phyloP scores from a whole-genome alignment of 92 coral and sea anemone genomes.

The Pocillopora grandis region DNA sequence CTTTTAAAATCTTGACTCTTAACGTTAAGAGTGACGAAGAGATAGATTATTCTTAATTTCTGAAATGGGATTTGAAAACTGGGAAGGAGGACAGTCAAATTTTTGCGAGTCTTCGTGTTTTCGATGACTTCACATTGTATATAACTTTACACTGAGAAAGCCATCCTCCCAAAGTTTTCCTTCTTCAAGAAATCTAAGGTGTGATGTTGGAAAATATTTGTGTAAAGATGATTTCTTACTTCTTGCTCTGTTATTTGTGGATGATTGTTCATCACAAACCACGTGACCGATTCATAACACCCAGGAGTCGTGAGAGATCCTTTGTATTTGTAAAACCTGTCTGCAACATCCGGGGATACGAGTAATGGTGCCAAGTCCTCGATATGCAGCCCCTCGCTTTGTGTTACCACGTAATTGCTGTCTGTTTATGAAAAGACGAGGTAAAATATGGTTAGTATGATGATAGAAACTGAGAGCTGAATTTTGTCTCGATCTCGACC shows the following conservation, averaged over 20 bases:
- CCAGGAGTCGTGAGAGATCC: conserved; percentile 72
- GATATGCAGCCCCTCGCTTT: conserved; percentile 50
- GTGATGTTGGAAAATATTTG: too few relatives aligned
- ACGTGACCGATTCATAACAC: conserved; percentile 63
- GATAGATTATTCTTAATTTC: too few relatives aligned
- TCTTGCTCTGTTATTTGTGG: conserved; percentile 52
- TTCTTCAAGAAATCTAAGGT: too few relatives aligned
- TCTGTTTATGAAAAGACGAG: conserved; percentile 4
- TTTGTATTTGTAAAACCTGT: conserved; percentile 63
- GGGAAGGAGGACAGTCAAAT: too few relatives aligned
- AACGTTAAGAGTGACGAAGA: too few relatives aligned
- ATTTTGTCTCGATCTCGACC: too few relatives aligned
- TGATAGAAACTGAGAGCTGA: neutral
- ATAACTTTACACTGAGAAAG: too few relatives aligned
- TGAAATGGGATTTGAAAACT: too few relatives aligned
- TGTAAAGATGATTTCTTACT: conserved; percentile 11
- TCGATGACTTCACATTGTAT: too few relatives aligned
- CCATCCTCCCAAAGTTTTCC: too few relatives aligned
- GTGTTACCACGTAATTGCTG: conserved; percentile 43
- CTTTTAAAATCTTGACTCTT: too few relatives aligned
- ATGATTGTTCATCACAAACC: conserved; percentile 67
- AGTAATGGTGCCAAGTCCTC: conserved; percentile 60
- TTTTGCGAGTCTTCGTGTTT: too few relatives aligned
- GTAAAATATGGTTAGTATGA: neutral
- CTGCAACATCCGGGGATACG: conserved; percentile 60